Conservation (phyloP, 2,888 invertebrate genomes). For the Megastigmus dorsalis region DNA sequence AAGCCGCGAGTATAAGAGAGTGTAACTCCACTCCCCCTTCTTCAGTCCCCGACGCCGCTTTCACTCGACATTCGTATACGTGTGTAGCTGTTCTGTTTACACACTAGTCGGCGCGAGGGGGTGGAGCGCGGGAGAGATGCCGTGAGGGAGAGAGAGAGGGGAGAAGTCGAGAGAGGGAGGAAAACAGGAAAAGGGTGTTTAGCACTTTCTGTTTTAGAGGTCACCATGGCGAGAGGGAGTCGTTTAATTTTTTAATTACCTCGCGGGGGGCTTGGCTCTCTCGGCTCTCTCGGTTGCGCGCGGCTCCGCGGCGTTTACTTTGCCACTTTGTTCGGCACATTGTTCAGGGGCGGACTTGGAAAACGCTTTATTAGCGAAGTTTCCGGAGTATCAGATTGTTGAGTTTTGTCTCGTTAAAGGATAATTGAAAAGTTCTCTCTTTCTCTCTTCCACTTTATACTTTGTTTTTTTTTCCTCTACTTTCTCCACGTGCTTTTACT, state of each 20-base stretch:
- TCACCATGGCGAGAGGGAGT: conserved; percentile 17
- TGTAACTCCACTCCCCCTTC: too few relatives aligned
- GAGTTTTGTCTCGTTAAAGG: conserved; percentile 43
- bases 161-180: conserved; percentile 7
- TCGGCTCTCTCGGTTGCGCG: too few relatives aligned
- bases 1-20: too few relatives aligned
- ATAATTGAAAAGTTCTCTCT: conserved; percentile 35
- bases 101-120: neutral
- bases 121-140: neutral
- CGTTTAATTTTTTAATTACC: conserved; percentile 51
- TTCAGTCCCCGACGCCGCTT: conserved; percentile 23
- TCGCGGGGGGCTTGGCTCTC: too few relatives aligned
- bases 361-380: conserved; percentile 46
- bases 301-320: conserved; percentile 16
- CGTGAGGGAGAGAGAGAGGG: neutral
- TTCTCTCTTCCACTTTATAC: neutral
- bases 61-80: conserved; percentile 35
- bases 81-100: too few relatives aligned
- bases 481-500: too few relatives aligned
- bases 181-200: conserved; percentile 34
- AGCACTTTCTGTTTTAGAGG: conserved; percentile 31
- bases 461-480: neutral
- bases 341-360: conserved; percentile 35
- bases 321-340: conserved; percentile 38
- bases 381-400: conserved; percentile 37